phyloP scores from a whole-genome alignment of 92 coral and sea anemone species.

The Porites evermanni region DNA sequence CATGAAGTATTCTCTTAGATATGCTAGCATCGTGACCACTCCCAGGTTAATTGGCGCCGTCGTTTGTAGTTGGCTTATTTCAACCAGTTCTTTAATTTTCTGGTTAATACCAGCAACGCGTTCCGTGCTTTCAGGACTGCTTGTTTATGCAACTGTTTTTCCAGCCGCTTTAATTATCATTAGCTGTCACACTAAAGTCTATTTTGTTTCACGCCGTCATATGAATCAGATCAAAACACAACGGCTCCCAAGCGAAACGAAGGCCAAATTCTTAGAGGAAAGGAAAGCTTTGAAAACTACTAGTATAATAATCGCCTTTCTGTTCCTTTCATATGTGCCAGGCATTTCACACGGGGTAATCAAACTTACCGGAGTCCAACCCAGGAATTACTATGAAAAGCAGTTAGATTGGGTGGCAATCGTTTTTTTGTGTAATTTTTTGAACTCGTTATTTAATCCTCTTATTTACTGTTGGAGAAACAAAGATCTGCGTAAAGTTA shows the following conservation, averaged over 20 bases:
- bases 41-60: not conserved
- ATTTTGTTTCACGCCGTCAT: conserved; percentile 19
- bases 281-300: conserved; percentile 26
- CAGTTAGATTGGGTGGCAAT: not conserved
- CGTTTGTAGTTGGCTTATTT: not conserved
- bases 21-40: conserved; percentile 3
- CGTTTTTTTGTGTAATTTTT: not conserved
- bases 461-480: conserved; percentile 13
- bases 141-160: not conserved
- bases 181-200: conserved; percentile 4
- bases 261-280: conserved; percentile 6
- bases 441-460: conserved; percentile 24
- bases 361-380: not conserved
- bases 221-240: not conserved
- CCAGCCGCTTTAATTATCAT: not conserved
- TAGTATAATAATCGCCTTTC: not conserved
- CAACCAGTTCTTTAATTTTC: not conserved
- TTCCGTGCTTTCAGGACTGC: too few species aligned
- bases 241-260: not conserved
- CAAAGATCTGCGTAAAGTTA: conserved; percentile 10
- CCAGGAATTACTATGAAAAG: not conserved
- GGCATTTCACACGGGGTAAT: conserved; percentile 17
- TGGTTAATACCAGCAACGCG: not conserved
- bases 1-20: conserved; percentile 1
- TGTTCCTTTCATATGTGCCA: conserved; percentile 26